Evolutionary conservation across 2,797 vertebrate genomes (phyloP), one percentile per base, ranked within the genome.

Genomic region (Margarornis squamiger): DNA sequence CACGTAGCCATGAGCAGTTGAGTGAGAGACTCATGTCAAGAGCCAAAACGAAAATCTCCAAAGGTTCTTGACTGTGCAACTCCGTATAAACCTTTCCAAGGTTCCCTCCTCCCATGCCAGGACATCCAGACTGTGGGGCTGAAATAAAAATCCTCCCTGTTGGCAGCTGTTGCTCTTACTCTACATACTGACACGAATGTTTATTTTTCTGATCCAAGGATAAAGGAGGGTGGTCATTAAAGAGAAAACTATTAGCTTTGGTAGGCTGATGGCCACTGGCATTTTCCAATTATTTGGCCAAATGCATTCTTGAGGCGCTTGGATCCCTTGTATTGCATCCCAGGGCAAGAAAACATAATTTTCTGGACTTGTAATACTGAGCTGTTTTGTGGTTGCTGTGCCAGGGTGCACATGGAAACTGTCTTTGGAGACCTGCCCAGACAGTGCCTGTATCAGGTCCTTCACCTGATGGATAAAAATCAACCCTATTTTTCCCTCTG

Each of bases 351-450:
- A 94, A 94, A 24, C 7, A 18, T 8, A 3, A 27, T 67, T 83
- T 82, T 80, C 24, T 87, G 55, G 29, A 66, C 46, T 8, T 2
- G 0, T 51, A 62, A 52, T 18, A 20, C 6, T 0, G 0, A 80
- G 3, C 0, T 59, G 2, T 76, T 85, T 68, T 71, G 61, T 70
- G 12, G 4, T 51, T 58, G 12, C 34, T 63, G 36, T 77, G 30
- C 32, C 52, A 70, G 39, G 38, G 26, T 45, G 13, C 20, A 55
- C 29, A 39, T 9, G 30, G 22, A 36, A 92, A 14, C 49, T 32
- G 14, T 14, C 30, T 88, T 46, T 83, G 62, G 86, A 92, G 61
- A 34, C 14, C 24, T 91, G 46, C 27, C 65, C 27, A 38, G 38
- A 38, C 38, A 7, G 22, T 17, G 27, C n/a, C 59, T 38, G 14